These are phyloP conservation scores for Micronycteris hirsuta DNA, from an alignment of 2,113 vertebrate species.

Conservation along the genomic window DNA sequence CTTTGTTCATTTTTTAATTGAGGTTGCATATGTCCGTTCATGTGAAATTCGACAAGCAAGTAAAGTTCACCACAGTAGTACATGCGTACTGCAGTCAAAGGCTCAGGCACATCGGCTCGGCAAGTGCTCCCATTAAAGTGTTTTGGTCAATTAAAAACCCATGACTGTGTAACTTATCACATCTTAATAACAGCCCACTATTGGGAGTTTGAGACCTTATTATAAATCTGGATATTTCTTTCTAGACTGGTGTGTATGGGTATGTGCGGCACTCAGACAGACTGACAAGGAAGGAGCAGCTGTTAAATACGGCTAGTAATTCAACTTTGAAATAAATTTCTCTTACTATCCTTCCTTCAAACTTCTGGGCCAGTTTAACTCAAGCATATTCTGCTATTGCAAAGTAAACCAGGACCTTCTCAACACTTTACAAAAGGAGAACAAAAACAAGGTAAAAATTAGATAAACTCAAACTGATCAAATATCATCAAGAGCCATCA, in stretches of 20 bases:
- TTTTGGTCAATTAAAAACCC: not conserved
- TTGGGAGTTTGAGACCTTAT: not conserved
- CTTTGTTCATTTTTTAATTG: not conserved
- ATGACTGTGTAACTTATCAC: not conserved
- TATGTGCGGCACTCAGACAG: not conserved
- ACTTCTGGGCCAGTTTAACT: not conserved
- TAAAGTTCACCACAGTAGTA: not conserved
- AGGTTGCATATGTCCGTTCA: not conserved
- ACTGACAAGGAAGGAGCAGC: not conserved
- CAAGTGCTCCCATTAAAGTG: not conserved
- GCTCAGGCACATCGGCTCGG: not conserved
- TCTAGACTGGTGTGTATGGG: not conserved
- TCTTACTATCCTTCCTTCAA: not conserved
- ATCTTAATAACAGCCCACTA: not conserved
- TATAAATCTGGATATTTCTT: not conserved
- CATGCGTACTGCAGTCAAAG: not conserved
- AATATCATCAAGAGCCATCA: not conserved
- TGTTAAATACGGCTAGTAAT: not conserved
- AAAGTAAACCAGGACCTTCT: not conserved
- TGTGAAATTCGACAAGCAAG: conserved; percentile 28
- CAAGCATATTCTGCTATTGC: not conserved
- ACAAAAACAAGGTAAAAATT: not conserved
- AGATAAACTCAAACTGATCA: not conserved
- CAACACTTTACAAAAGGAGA: conserved; percentile 3
- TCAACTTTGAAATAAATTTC: conserved; percentile 22